Base-by-base conservation (phyloP, 1,140 invertebrate genomes). In the Melanaphis sacchari region DNA sequence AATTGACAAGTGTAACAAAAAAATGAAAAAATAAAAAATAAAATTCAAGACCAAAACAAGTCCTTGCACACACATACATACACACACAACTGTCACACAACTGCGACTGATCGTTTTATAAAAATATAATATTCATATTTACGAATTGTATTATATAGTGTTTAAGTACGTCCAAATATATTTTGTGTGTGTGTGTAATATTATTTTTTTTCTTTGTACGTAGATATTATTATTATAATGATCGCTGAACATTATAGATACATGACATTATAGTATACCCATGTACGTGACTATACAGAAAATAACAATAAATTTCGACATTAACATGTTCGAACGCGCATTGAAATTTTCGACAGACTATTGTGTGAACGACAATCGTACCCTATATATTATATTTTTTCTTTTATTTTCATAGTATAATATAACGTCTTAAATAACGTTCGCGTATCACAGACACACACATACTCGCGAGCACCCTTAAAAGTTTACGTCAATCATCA, bases 201-300 rank as follows among this genome's bases (percentile, higher is more conserved):
- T 81, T 38, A 38, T 81, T 59, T 11, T 82, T 40, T 82, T 76
- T 76, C 59, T 18, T 82, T 82, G 81, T 82, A 38, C 36, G 26
- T 22, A 40, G 81, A 40, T 82, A 82, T 76, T 76, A 38, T 36
- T 81, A 82, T 82, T 82, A 82, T 82, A 82, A 82, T 82, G 81
- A 82, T 82, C 81, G 21, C 21, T 22, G 81, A 82, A 8, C 21
- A 36, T 24, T 82, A 82, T 82, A 18, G 36, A 36, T 40, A 24
- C 38, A 40, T 11, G 81, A 40, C 81, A 76, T n/a, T 76, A 76
- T n/a, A 76, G 6, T 7, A 36, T 82, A 82, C n/a, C 36, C 38
- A 8, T 21, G 38, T n/a, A 82, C 81, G 81, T 24, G 38, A 24
- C 81, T 82, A 82, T 82, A 82, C 21, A 82, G 81, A 82, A 82